phyloP scores from a whole-genome alignment of 2,113 vertebrate species.

The Triplophysa tibetana region DNA sequence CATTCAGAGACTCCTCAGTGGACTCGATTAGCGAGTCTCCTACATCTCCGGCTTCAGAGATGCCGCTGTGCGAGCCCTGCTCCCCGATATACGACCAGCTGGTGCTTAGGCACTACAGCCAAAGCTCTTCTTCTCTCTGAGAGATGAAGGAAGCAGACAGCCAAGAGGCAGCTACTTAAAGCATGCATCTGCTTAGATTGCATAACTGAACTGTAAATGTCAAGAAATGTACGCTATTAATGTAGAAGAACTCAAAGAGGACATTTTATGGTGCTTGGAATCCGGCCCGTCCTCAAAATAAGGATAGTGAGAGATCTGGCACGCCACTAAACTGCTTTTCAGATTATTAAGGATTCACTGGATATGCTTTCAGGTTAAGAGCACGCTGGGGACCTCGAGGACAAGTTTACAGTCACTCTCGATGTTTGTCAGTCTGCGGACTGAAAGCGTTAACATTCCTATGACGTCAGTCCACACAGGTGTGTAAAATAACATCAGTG shows the following conservation, averaged over 20 bases:
- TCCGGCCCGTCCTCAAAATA: constrained; percentile 22
- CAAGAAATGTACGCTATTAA: constrained; percentile 22
- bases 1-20: constrained; percentile 90
- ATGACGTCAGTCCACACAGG: constrained; percentile 24
- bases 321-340: constrained; percentile 15
- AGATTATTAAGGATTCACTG: constrained; percentile 32
- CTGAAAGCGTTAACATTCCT: constrained; percentile 37
- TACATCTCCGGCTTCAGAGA: constrained; percentile 84
- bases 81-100: constrained; percentile 89
- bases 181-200: constrained; percentile 7
- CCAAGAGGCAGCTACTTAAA: constrained; percentile 5
- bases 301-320: not conserved
- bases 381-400: constrained; percentile 13
- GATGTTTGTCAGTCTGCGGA: not conserved
- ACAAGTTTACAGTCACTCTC: constrained; percentile 2
- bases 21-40: constrained; percentile 87
- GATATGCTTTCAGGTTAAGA: constrained; percentile 14
- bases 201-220: constrained; percentile 27
- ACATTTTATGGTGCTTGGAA: constrained; percentile 18
- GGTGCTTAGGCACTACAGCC: constrained; percentile 92
- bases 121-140: constrained; percentile 93
- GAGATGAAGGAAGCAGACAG: constrained; percentile 15
- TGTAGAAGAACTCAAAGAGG: constrained; percentile 10
- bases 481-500: constrained; percentile 18
- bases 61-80: constrained; percentile 79